phyloP scores from a whole-genome alignment of 2,797 vertebrate species.

The Hirundo rustica region DNA sequence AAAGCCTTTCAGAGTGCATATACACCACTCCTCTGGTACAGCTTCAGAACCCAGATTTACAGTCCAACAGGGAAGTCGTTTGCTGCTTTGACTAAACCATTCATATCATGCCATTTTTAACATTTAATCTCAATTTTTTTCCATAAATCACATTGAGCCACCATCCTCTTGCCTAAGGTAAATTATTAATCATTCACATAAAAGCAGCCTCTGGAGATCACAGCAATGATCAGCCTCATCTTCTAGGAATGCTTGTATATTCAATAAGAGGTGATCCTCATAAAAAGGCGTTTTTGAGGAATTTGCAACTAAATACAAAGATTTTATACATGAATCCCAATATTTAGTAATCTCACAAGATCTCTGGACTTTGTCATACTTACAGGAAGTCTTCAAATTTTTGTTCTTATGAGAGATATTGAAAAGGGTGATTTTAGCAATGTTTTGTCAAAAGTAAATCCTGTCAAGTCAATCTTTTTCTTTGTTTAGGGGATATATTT shows the following conservation, averaged over 20 bases:
- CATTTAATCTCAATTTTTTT: background rate
- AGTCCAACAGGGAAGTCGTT: background rate
- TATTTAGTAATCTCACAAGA: background rate
- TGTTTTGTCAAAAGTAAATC: background rate
- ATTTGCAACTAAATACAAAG: background rate
- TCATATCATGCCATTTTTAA: background rate
- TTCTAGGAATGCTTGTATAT: background rate
- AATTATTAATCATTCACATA: background rate
- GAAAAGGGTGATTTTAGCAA: background rate
- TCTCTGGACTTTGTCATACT: background rate
- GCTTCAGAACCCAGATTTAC: background rate
- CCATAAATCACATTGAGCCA: background rate
- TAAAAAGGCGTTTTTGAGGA: background rate
- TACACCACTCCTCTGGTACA: background rate
- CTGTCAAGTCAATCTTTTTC: background rate
- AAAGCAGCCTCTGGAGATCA: background rate
- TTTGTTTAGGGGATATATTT: background rate
- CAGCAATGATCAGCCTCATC: background rate
- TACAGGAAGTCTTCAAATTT: background rate
- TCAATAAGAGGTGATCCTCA: background rate
- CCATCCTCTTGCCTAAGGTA: background rate
- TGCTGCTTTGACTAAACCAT: background rate
- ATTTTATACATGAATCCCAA: background rate
- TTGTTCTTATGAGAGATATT: background rate
- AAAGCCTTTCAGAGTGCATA: background rate